Conservation (phyloP, 2,113 vertebrate genomes). For the Amphilophus citrinellus region DNA sequence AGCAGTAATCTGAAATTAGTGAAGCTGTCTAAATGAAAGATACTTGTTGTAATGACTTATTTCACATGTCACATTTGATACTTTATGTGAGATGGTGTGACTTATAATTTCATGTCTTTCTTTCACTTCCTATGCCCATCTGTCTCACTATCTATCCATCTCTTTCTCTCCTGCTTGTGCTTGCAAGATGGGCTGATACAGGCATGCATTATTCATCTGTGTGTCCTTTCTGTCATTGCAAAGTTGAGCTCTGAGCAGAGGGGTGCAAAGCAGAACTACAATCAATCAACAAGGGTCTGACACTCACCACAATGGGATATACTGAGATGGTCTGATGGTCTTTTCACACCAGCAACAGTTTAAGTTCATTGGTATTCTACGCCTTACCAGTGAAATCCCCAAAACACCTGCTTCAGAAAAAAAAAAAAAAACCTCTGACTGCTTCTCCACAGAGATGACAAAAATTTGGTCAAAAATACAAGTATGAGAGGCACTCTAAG, state of each 20-base stretch:
- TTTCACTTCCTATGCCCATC: slow-evolving; percentile 38
- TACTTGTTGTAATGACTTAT: neutral
- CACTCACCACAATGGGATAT: slow-evolving; percentile 64
- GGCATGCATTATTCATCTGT: slow-evolving; percentile 77
- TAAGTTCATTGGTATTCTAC: slow-evolving; percentile 30
- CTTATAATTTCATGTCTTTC: slow-evolving; percentile 9
- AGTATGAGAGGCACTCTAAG: neutral
- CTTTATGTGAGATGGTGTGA: slow-evolving; percentile 17
- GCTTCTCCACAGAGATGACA: neutral
- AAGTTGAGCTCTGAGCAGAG: slow-evolving; percentile 56
- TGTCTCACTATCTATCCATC: slow-evolving; percentile 23
- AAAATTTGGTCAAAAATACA: slow-evolving; percentile 8
- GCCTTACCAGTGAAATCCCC: slow-evolving; percentile 12
- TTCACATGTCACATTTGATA: neutral
- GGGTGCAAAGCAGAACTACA: slow-evolving; percentile 64
- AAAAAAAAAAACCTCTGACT: slow-evolving; percentile 8
- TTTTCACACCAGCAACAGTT: slow-evolving; percentile 24
- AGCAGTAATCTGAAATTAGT: neutral
- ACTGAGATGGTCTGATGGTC: slow-evolving; percentile 7
- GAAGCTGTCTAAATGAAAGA: neutral
- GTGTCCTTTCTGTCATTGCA: slow-evolving; percentile 75
- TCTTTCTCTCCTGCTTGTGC: slow-evolving; percentile 39
- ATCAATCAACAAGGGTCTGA: slow-evolving; percentile 72
- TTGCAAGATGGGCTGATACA: slow-evolving; percentile 65
- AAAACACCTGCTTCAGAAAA: slow-evolving; percentile 38